Evolutionary conservation across 2,797 vertebrate species (phyloP).

Genomic region (Nasua narica): DNA sequence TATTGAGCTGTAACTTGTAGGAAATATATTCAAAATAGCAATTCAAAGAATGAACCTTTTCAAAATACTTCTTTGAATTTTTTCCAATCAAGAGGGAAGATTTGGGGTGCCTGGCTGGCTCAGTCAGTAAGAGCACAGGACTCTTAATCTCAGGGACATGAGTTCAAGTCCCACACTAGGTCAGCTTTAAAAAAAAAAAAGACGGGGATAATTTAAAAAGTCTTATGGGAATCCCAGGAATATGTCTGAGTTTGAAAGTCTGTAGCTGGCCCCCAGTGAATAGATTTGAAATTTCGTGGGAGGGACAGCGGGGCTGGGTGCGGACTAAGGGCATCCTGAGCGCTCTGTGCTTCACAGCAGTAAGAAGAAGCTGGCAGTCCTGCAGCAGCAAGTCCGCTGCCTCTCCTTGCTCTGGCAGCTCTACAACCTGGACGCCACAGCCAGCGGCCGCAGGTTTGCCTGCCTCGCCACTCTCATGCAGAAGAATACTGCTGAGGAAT

Average conservation of each 20-base stretch:
- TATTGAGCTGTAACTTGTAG: background rate
- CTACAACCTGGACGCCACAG: constrained; percentile 38
- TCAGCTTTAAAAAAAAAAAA: background rate
- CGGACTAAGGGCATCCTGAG: background rate
- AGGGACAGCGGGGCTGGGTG: background rate
- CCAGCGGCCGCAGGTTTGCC: constrained; percentile 30
- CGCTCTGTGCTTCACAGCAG: background rate
- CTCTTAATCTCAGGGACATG: background rate
- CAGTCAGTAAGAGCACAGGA: background rate
- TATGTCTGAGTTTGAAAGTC: background rate
- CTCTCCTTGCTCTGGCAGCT: constrained; percentile 56
- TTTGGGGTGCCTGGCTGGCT: background rate
- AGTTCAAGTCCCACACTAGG: background rate
- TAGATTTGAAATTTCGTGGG: background rate
- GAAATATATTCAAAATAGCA: background rate
- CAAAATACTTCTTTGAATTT: background rate
- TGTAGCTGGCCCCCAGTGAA: background rate
- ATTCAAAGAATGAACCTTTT: background rate
- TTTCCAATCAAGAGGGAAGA: background rate
- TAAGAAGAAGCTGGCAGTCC: constrained; percentile 44
- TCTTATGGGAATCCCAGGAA: background rate
- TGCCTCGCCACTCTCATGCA: constrained; percentile 53
- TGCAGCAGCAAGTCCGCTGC: constrained; percentile 41
- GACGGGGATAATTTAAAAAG: background rate
- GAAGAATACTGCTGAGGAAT: constrained; percentile 41